Base-by-base conservation (phyloP, 2,888 invertebrate genomes). In the Pogonocherus hispidulus region DNA sequence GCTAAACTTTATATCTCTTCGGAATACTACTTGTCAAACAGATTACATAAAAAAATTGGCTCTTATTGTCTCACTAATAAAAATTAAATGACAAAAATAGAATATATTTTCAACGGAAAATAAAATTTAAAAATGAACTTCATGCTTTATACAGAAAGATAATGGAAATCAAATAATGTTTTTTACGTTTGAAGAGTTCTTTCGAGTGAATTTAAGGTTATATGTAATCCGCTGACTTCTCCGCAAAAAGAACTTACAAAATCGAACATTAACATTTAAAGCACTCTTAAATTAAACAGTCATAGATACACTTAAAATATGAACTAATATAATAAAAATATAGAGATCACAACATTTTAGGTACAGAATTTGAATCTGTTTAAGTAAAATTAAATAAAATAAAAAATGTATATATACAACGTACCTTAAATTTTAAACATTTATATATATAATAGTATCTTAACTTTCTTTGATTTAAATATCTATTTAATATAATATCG, bases 341-440 rank as follows among this genome's bases (percentile, higher is more conserved):
- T 65, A 55, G 71, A 71, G 71, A 71, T 71, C 71, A 71, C 71
- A 71, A 71, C 44, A 66, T 51, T 63, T 68, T 66, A 71, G 63
- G 68, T 70, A 68, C 65, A 70, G 52, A 62, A 57, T 47, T 57
- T 22, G 56, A 51, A 63, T 23, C n/a, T n/a, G 11, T 44, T 51
- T 49, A 68, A 60, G 57, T 35, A 54, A 57, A 57, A 3, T 44
- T 54, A 63, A 46, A 51, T 32, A 23, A 46, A 60, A 56, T 41
- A 23, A 32, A 46, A 57, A n/a, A 52, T 51, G 51, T 57, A 65
- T 49, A 23, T 47, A 16, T 14, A 16, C 47, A 54, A 35, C 19
- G n/a, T 57, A 20, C 11, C 44, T 22, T 23, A 47, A 47, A 57
- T 27, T 54, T 22, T 57, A 11, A 63, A 66, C 51, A 63, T 56